Base-by-base conservation (phyloP, 2,797 vertebrate genomes). In the Yasuhikotakia modesta region DNA sequence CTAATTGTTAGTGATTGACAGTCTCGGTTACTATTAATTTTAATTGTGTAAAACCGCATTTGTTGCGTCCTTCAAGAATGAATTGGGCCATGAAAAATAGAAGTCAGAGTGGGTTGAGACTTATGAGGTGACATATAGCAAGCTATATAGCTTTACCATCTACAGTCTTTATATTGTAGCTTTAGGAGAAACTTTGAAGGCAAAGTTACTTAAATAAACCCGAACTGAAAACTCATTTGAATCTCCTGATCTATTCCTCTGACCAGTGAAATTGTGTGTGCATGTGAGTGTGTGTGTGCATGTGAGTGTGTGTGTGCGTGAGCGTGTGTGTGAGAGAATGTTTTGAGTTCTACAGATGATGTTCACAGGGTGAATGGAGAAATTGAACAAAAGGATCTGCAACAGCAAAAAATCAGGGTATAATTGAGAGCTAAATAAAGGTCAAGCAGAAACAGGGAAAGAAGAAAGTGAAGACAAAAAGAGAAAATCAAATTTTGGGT, bases 351-450 rank as follows among this genome's bases (percentile, higher is more conserved):
- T 4, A 65, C 3, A 45, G 21, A 43, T 64, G 30, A 39, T 66
- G 11, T 12, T 43, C 13, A 35, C 6, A 46, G 65, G 55, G 30
- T 46, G 39, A 76, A 60, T 21, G 16, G 74, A 60, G 19, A 57
- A 63, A 66, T 27, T 55, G 61, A 75, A 76, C 17, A 58, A 76
- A 76, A 27, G 24, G 13, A 45, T 21, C 52, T 50, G 65, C 65
- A 58, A 60, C 57, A 68, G 64, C n/a, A 17, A 60, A 60, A 76
- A 76, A 68, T 60, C 65, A 19, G 65, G 74, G 60, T 76, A 45
- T 76, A 68, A 76, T 58, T 76, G 74, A 60, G 65, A 68, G 74
- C 65, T 58, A 76, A 68, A 76, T 68, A 75, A 75, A 68, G 74
- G 74, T 68, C 74, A 68, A 30, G 63, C 46, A 63, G 65, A 68